Conservation (phyloP, 2,888 invertebrate species). For the Gasteruption jaculator region DNA sequence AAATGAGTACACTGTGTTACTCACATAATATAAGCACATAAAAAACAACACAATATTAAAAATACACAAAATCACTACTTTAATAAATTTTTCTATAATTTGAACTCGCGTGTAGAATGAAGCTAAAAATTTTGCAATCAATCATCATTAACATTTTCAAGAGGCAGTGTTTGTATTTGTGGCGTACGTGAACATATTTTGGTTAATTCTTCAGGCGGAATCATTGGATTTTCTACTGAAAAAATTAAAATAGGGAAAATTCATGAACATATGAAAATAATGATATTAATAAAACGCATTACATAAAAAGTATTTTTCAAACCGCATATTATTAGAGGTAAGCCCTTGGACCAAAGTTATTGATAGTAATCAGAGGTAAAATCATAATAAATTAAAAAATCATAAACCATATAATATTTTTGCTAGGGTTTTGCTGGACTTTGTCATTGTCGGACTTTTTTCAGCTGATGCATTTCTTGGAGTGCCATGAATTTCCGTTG, state of each 20-base stretch:
- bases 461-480: background rate
- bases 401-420: constrained; percentile 1
- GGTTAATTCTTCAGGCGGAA: constrained; percentile 1
- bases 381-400: no score
- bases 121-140: no score
- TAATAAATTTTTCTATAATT: background rate
- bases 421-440: background rate
- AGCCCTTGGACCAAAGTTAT: background rate
- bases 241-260: no score
- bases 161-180: no score
- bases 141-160: no score
- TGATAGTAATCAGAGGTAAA: background rate
- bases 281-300: constrained; percentile 1
- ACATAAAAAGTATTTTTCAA: background rate
- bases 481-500: no score
- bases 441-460: background rate
- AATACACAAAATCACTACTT: no score
- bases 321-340: constrained; percentile 4
- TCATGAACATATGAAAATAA: constrained; percentile 2
- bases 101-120: background rate
- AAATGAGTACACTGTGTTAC: background rate
- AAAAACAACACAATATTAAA: no score
- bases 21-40: background rate
- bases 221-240: constrained; percentile 3
- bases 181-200: constrained; percentile 1